These are phyloP conservation scores for Drosophila truncata DNA, from an alignment of 1,140 invertebrate genomes.

Conservation along the genomic window DNA sequence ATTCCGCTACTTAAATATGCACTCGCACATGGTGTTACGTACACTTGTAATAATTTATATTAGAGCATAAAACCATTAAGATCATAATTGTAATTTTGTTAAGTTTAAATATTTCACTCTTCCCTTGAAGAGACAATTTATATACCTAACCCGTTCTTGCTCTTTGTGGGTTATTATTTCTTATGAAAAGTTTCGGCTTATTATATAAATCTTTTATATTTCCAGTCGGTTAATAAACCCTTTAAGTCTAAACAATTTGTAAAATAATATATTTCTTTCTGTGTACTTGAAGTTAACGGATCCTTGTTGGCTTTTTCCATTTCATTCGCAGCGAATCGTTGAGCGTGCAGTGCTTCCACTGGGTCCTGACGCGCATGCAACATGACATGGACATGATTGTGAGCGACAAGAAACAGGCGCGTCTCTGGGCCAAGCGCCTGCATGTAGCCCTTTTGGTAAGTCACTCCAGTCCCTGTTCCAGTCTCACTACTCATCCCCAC, in stretches of 20 bases:
- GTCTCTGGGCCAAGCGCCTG: constrained; percentile 93
- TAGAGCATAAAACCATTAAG: not conserved
- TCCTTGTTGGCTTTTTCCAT: constrained; percentile 37
- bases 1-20: constrained; percentile 53
- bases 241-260: not conserved
- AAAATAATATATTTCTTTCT: not conserved
- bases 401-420: constrained; percentile 94
- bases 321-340: constrained; percentile 91
- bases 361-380: constrained; percentile 96
- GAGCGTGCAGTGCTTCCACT: constrained; percentile 95
- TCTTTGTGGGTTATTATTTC: no score
- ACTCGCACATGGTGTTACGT: constrained; percentile 14
- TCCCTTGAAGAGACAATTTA: no score
- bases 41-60: constrained; percentile 6
- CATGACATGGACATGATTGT: constrained; percentile 94
- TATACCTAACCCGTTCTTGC: no score
- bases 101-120: no score
- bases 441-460: constrained; percentile 91
- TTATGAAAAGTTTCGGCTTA: not conserved
- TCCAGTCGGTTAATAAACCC: not conserved
- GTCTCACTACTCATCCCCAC: constrained; percentile 7
- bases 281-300: constrained; percentile 14
- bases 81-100: no score
- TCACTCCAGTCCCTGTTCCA: constrained; percentile 46
- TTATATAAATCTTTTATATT: not conserved